phyloP scores from a whole-genome alignment of 2,888 invertebrate species.

The Mimas tiliae region DNA sequence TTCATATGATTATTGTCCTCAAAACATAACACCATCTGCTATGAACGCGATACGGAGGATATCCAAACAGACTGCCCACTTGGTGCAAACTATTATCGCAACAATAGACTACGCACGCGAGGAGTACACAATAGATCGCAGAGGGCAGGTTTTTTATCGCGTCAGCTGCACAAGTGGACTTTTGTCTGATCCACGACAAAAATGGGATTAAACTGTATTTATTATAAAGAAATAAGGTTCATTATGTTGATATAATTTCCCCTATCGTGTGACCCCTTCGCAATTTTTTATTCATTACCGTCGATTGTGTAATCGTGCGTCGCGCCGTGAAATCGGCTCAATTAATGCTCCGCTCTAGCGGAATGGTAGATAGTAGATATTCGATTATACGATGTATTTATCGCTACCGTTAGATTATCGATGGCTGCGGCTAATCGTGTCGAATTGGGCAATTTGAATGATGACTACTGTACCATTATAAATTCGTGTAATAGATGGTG shows the following conservation, averaged over 20 bases:
- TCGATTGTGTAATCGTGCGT: constrained; percentile 66
- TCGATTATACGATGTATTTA: constrained; percentile 57
- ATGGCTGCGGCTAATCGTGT: constrained; percentile 58
- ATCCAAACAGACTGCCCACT: constrained; percentile 37
- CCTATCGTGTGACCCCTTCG: constrained; percentile 49
- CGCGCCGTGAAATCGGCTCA: constrained; percentile 74
- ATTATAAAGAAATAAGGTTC: constrained; percentile 38
- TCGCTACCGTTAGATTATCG: constrained; percentile 51
- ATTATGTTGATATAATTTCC: constrained; percentile 36
- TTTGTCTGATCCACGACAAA: constrained; percentile 59
- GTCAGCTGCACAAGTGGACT: constrained; percentile 80
- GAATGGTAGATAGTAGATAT: constrained; percentile 55
- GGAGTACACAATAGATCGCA: constrained; percentile 40
- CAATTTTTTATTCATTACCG: constrained; percentile 73
- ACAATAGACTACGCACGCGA: constrained; percentile 23
- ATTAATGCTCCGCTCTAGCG: constrained; percentile 62
- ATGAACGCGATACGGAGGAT: background rate
- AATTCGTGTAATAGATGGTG: constrained; percentile 40
- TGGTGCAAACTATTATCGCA: constrained; percentile 33
- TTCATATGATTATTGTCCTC: constrained; percentile 19
- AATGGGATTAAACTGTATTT: constrained; percentile 57
- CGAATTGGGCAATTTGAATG: constrained; percentile 65
- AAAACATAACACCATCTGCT: constrained; percentile 25
- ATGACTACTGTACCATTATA: constrained; percentile 59
- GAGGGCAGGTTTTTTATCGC: constrained; percentile 61